These are phyloP conservation scores for Epinotia ramella DNA, from an alignment of 2,888 invertebrate species.

Conservation along the genomic window DNA sequence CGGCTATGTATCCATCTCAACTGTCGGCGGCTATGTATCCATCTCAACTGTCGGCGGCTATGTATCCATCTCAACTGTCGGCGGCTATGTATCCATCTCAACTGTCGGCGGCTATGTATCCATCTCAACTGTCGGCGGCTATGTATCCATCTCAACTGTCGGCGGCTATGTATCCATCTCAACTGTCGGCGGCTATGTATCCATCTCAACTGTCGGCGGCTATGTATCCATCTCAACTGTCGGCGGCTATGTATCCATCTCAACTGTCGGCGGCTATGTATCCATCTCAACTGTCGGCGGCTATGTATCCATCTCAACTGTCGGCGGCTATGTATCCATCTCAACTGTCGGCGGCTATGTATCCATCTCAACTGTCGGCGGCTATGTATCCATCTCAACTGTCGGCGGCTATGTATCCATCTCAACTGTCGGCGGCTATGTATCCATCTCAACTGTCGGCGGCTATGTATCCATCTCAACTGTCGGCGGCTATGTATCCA, in stretches of 20 bases:
- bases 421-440: constrained; percentile 18
- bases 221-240: constrained; percentile 19
- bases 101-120: constrained; percentile 17
- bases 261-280: constrained; percentile 15
- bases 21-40: constrained; percentile 18
- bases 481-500: constrained; percentile 13
- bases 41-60: constrained; percentile 17
- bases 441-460: constrained; percentile 17
- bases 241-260: constrained; percentile 5
- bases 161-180: constrained; percentile 2
- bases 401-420: constrained; percentile 11
- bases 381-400: constrained; percentile 15
- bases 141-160: constrained; percentile 23
- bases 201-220: constrained; percentile 18
- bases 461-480: constrained; percentile 11
- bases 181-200: constrained; percentile 15
- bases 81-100: constrained; percentile 1
- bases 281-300: constrained; percentile 20
- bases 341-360: constrained; percentile 17
- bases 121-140: constrained; percentile 16
- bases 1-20: constrained; percentile 1
- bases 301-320: constrained; percentile 15
- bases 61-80: constrained; percentile 22
- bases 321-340: constrained; percentile 10
- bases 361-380: constrained; percentile 16